These are phyloP conservation scores for Irena cyanogastra DNA, from an alignment of 2,113 vertebrate genomes.

Conservation along the genomic window DNA sequence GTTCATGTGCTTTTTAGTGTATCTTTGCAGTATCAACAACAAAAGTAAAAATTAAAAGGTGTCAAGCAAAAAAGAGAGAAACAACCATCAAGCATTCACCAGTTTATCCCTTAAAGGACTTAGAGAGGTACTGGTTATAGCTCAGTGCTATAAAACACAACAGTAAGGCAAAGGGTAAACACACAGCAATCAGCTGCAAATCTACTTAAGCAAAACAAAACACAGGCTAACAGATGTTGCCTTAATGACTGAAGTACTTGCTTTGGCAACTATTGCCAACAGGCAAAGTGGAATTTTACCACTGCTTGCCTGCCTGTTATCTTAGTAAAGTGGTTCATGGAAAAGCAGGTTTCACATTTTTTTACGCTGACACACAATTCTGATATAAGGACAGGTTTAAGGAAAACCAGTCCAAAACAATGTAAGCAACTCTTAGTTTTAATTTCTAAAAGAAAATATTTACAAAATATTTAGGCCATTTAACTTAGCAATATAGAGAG, in stretches of 20 bases:
- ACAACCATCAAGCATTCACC: not conserved
- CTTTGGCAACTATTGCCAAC: slow-evolving; percentile 15
- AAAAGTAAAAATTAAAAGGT: not conserved
- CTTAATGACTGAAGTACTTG: slow-evolving; percentile 25
- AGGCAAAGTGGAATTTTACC: not conserved
- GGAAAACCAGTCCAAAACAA: not conserved
- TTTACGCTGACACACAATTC: not conserved
- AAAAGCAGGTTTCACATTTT: not conserved
- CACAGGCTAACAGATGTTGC: slow-evolving; percentile 44
- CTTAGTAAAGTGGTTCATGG: not conserved
- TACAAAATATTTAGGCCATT: not conserved
- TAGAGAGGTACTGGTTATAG: not conserved
- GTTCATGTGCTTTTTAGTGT: not conserved
- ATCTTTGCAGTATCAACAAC: not conserved
- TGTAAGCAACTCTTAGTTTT: not conserved
- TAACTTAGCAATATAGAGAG: not conserved
- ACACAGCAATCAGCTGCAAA: slow-evolving; percentile 40
- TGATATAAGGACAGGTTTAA: not conserved
- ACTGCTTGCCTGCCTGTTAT: not conserved
- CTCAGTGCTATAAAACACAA: not conserved
- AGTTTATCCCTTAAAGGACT: not conserved
- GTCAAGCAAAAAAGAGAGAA: not conserved
- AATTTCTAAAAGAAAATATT: not conserved
- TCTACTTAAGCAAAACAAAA: slow-evolving; percentile 54
- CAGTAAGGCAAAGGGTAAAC: slow-evolving; percentile 37